A percentile compares a stretch with the other conserved stretches of the same genome.
These are phyloP conservation scores for Buphagus erythrorhynchus DNA, from an alignment of 2,797 vertebrate species.

Conservation along the genomic window DNA sequence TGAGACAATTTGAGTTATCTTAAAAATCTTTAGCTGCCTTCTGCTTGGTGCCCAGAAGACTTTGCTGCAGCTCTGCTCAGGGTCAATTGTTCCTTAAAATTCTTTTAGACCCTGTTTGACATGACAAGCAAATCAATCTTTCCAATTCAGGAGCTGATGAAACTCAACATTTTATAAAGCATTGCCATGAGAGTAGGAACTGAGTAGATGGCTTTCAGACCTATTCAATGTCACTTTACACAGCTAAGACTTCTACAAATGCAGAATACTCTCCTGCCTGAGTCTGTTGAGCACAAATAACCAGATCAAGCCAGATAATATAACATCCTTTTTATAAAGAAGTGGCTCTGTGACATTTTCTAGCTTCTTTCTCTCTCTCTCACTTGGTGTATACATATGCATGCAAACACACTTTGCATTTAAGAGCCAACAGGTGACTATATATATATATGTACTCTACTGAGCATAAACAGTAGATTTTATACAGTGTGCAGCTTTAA, in stretches of 20 bases:
- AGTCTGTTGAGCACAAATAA: slow-evolving; percentile 38
- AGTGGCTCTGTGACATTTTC: background rate
- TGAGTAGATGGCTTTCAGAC: slow-evolving; percentile 73
- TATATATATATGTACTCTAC: background rate
- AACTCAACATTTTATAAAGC: slow-evolving; percentile 78
- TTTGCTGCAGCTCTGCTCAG: slow-evolving; percentile 54
- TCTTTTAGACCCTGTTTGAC: slow-evolving; percentile 77
- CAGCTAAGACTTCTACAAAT: slow-evolving; percentile 52
- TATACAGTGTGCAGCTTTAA: background rate
- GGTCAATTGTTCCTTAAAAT: slow-evolving; percentile 80
- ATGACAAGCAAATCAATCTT: slow-evolving; percentile 82
- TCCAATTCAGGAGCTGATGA: slow-evolving; percentile 77
- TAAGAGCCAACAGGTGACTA: background rate
- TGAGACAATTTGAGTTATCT: slow-evolving; percentile 69
- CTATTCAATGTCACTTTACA: slow-evolving; percentile 60
- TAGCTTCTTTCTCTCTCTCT: background rate
- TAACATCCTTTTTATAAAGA: background rate
- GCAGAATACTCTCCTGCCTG: slow-evolving; percentile 20
- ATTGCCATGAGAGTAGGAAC: slow-evolving; percentile 71
- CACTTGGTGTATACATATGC: background rate
- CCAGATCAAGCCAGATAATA: background rate
- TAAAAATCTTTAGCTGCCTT: slow-evolving; percentile 67
- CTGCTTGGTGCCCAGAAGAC: slow-evolving; percentile 67
- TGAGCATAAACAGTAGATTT: background rate
- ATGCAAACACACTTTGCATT: background rate